phyloP scores from a whole-genome alignment of 2,888 invertebrate species.

The Beris chalybata region DNA sequence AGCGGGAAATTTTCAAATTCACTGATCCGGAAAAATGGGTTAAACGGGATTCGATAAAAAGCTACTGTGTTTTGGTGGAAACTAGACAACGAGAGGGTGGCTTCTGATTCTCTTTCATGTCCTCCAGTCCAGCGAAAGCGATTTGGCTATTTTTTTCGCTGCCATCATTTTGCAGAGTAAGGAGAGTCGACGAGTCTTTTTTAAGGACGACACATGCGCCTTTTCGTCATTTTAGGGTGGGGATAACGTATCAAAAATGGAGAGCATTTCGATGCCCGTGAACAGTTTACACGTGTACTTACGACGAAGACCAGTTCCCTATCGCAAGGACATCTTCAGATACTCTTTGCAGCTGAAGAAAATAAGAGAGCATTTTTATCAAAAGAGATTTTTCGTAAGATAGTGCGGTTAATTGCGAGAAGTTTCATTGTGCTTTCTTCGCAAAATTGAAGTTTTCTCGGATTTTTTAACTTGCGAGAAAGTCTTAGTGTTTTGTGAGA shows the following conservation, averaged over 20 bases:
- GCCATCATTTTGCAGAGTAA: conserved; percentile 9
- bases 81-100: no score
- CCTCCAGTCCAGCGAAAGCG: conserved; percentile 33
- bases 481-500: no score
- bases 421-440: no score
- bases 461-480: no score
- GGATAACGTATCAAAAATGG: conserved; percentile 35
- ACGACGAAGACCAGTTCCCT: no score
- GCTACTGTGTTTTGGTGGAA: no score
- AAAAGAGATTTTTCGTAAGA: no score
- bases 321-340: no score
- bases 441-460: no score
- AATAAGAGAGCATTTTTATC: no score
- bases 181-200: conserved; percentile 15
- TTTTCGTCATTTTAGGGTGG: conserved; percentile 25
- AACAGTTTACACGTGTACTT: conserved; percentile 37
- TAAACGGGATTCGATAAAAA: conserved; percentile 21
- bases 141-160: conserved; percentile 26
- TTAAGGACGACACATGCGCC: conserved; percentile 7
- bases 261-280: conserved; percentile 25
- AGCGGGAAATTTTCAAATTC: conserved; percentile 33
- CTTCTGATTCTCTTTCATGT: conserved; percentile 29
- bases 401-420: no score
- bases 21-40: conserved; percentile 36
- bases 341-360: no score